phyloP scores from a whole-genome alignment of 2,797 vertebrate genomes.

The Tachyglossus aculeatus region DNA sequence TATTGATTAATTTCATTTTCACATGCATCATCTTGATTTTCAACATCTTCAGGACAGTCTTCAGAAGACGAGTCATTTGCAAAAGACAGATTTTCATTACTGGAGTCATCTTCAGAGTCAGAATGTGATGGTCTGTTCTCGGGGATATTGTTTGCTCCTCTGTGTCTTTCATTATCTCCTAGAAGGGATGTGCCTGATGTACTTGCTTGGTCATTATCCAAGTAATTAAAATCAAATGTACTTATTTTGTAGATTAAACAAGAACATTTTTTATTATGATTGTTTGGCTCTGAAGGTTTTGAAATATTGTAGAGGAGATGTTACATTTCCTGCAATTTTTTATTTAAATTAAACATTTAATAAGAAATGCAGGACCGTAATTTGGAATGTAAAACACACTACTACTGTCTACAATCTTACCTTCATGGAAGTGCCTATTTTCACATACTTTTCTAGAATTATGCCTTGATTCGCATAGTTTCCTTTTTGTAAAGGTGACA shows the following conservation, averaged over 20 bases:
- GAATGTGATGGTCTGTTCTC: constrained; percentile 73
- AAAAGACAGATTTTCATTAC: constrained; percentile 77
- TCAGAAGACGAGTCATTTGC: constrained; percentile 76
- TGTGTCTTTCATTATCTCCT: constrained; percentile 76
- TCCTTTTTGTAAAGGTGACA: constrained; percentile 40
- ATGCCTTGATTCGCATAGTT: constrained; percentile 12
- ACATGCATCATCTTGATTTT: constrained; percentile 75
- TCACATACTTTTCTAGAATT: no score
- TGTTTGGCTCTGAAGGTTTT: constrained; percentile 73
- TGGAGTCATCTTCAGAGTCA: constrained; percentile 70
- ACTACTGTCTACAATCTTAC: constrained; percentile 57
- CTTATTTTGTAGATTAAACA: constrained; percentile 78
- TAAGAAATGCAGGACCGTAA: constrained; percentile 53
- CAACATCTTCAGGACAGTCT: constrained; percentile 68
- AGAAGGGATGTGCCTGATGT: constrained; percentile 73
- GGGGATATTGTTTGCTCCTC: constrained; percentile 73
- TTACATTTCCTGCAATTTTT: constrained; percentile 63
- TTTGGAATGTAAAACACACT: constrained; percentile 36
- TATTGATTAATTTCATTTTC: constrained; percentile 79
- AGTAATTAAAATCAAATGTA: constrained; percentile 81
- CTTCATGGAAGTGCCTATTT: constrained; percentile 33
- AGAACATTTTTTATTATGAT: constrained; percentile 74
- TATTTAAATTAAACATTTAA: constrained; percentile 68
- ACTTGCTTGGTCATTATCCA: constrained; percentile 75
- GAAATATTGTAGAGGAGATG: constrained; percentile 64